These are phyloP conservation scores for Pteronotus mesoamericanus DNA, from an alignment of 2,797 vertebrate genomes.

Conservation along the genomic window DNA sequence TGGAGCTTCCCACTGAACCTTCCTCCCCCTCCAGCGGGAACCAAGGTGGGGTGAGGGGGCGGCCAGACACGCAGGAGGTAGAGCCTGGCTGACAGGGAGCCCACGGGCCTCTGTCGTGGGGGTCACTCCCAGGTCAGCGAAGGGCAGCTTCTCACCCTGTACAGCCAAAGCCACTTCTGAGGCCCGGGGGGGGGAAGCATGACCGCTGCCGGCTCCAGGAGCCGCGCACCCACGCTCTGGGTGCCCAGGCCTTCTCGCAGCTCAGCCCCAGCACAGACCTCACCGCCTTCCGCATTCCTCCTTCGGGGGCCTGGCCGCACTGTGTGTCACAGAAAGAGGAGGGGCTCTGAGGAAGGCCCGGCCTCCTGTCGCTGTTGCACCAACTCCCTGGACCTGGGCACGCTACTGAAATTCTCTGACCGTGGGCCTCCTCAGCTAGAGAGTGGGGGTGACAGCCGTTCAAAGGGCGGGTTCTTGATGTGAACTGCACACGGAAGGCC, in stretches of 20 bases:
- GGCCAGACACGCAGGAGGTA: background rate
- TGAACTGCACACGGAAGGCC: background rate
- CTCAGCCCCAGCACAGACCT: background rate
- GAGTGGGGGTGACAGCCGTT: background rate
- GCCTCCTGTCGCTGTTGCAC: background rate
- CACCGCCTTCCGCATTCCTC: too few relatives aligned
- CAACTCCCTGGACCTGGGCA: background rate
- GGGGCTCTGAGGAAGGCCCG: background rate
- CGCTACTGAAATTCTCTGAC: background rate
- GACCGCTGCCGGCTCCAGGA: background rate
- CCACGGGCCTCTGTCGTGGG: background rate
- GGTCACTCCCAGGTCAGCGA: background rate
- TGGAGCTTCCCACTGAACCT: background rate
- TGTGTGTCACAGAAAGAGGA: background rate
- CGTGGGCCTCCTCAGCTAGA: background rate
- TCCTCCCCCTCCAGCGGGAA: background rate
- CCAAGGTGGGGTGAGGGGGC: accelerated
- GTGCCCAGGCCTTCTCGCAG: background rate
- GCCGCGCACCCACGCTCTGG: accelerated
- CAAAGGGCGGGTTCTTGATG: background rate
- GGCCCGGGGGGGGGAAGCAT: background rate
- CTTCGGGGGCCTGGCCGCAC: background rate
- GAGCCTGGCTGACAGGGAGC: background rate
- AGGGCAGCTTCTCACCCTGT: background rate
- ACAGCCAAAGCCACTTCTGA: background rate